Evolutionary conservation across 2,888 invertebrate species (phyloP), one percentile per base, ranked within the genome.

Genomic region (Lasioglossum calceatum): DNA sequence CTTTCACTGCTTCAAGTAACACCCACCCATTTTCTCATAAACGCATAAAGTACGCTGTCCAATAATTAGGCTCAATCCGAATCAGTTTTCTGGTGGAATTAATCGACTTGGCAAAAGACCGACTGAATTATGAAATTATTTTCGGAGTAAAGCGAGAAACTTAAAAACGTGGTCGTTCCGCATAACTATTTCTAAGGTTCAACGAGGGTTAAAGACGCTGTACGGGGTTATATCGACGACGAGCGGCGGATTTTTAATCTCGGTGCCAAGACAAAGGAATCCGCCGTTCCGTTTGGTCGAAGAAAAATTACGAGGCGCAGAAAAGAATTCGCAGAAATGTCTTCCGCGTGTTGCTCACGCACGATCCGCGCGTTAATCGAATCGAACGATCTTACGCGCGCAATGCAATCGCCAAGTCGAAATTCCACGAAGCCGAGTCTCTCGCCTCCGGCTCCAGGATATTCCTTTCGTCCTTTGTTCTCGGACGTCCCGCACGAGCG

Each of bases 261-360:
- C 50, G 23, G n/a, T n/a, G 7, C 23, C 27, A 39, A 39, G 70
- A 71, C 70, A 50, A 54, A 42, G 50, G 74, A 74, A 74, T 39
- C 61, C 23, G 36, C n/a, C 79, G 77, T 72, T 74, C 16, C 42
- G n/a, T 44, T 19, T 64, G 39, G 50, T 61, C 67, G 54, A 36
- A 47, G 72, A 70, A 85, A 85, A 80, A 80, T 81, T 75, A 77
- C 86, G 77, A 74, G 27, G 77, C 71, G 81, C 71, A 23, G 81
- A 32, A 77, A 78, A 85, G 85, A 85, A 85, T 85, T 85, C 76
- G 85, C 85, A 85, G 85, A 85, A 85, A 85, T 85, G 85, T 85
- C 85, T 85, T 85, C 85, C 85, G 85, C 85, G 85, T 85, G 80
- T 85, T 85, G 72, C 85, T 85, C 85, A 85, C 85, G 85, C 85